A percentile compares a stretch with the other conserved stretches of the same genome.
phyloP scores from a whole-genome alignment of 2,888 invertebrate genomes.

The Falcaria lacertinaria region DNA sequence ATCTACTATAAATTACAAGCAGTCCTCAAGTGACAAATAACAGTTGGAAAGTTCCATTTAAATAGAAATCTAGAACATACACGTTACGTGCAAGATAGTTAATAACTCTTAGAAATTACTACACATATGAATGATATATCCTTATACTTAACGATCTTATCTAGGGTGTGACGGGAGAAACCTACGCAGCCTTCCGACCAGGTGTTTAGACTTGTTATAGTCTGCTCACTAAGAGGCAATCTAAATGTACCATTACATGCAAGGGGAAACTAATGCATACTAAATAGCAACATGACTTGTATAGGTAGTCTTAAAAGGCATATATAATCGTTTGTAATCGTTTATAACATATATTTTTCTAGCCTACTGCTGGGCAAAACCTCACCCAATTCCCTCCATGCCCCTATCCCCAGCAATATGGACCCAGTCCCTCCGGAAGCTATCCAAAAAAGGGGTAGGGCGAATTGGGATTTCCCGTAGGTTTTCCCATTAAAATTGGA shows the following conservation, averaged over 20 bases:
- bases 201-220: neutral
- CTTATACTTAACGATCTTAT: constrained; percentile 35
- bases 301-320: too few relatives aligned
- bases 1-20: constrained; percentile 19
- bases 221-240: neutral
- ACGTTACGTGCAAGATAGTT: constrained; percentile 13
- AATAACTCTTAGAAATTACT: constrained; percentile 19
- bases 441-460: too few relatives aligned
- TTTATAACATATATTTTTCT: too few relatives aligned
- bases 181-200: constrained; percentile 17
- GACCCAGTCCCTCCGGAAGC: too few relatives aligned
- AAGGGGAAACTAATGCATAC: too few relatives aligned
- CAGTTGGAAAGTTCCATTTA: constrained; percentile 44
- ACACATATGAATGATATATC: constrained; percentile 57
- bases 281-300: too few relatives aligned
- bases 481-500: too few relatives aligned
- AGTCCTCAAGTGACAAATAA: constrained; percentile 36
- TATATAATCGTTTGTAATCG: too few relatives aligned
- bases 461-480: too few relatives aligned
- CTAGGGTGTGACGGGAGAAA: constrained; percentile 30
- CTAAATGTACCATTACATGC: neutral
- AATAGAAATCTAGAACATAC: constrained; percentile 44
- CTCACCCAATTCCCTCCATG: too few relatives aligned
- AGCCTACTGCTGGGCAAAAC: too few relatives aligned
- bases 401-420: too few relatives aligned